Conservation (phyloP, 2,113 vertebrate genomes). For the Eolophus roseicapilla region DNA sequence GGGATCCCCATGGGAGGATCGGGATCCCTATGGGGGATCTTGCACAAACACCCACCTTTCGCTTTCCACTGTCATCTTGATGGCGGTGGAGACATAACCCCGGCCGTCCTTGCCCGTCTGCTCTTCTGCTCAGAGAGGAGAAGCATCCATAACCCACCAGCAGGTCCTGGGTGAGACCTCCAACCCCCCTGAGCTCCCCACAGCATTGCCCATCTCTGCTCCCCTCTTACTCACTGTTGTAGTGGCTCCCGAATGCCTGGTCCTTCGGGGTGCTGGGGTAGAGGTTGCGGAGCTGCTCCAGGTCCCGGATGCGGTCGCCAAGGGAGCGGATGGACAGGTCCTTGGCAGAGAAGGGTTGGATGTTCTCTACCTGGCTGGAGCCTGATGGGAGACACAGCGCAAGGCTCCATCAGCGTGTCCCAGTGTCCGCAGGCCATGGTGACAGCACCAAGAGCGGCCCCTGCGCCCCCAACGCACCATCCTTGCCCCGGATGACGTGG, state of each 20-base stretch:
- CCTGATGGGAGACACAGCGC: slow-evolving; percentile 36
- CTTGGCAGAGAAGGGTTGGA: slow-evolving; percentile 92
- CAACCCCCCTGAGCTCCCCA: accelerated
- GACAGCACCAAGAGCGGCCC: background rate
- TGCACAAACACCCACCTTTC: background rate
- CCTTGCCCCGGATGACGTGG: slow-evolving; percentile 78
- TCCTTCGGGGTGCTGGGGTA: slow-evolving; percentile 85
- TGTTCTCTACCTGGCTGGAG: slow-evolving; percentile 89
- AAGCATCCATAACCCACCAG: background rate
- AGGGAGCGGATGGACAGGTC: slow-evolving; percentile 90
- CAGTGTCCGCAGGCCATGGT: accelerated
- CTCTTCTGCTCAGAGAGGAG: slow-evolving; percentile 58
- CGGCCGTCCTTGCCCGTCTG: slow-evolving; percentile 74
- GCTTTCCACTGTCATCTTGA: slow-evolving; percentile 77
- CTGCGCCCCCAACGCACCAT: slow-evolving; percentile 54
- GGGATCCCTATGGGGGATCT: background rate
- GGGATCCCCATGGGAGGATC: background rate
- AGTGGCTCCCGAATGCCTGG: slow-evolving; percentile 87
- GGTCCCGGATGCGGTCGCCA: slow-evolving; percentile 89
- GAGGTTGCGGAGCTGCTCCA: slow-evolving; percentile 82
- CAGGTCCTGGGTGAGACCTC: background rate
- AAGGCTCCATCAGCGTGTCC: background rate
- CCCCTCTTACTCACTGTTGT: slow-evolving; percentile 79
- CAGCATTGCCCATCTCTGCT: background rate
- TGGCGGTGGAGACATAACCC: slow-evolving; percentile 75